Conservation (phyloP, 53 echinoderm and acorn worm genomes). For the Hippasteria phrygiana region DNA sequence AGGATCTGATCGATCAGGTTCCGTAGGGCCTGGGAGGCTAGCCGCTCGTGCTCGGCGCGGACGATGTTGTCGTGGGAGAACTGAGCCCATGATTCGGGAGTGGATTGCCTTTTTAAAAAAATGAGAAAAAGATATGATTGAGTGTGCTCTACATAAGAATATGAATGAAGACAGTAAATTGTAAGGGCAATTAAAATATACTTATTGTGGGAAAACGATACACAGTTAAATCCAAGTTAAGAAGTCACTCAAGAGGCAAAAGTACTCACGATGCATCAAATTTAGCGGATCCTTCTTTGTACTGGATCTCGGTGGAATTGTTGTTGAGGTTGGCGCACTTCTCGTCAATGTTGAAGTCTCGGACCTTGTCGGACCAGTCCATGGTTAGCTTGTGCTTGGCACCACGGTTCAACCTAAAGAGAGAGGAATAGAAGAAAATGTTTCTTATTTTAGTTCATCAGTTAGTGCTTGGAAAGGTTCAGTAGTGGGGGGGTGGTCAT, state of each 20-base stretch:
- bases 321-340: slow-evolving; percentile 97
- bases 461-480: neutral
- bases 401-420: slow-evolving; percentile 90
- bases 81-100: slow-evolving; percentile 94
- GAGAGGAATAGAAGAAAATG: neutral
- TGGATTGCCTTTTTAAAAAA: slow-evolving; percentile 74
- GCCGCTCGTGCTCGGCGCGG: slow-evolving; percentile 93
- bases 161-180: too few relatives aligned
- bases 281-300: slow-evolving; percentile 98
- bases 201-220: too few relatives aligned
- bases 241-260: neutral
- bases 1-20: slow-evolving; percentile 97
- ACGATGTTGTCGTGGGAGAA: slow-evolving; percentile 99
- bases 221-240: too few relatives aligned
- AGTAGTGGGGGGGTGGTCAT: too few relatives aligned
- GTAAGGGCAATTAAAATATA: too few relatives aligned
- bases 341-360: slow-evolving; percentile 93
- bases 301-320: slow-evolving; percentile 99
- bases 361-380: slow-evolving; percentile 98
- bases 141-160: neutral
- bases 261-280: slow-evolving; percentile 93
- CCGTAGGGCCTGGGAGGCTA: slow-evolving; percentile 91
- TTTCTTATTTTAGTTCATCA: neutral
- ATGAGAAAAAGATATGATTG: neutral
- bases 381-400: slow-evolving; percentile 98